Base-by-base conservation (phyloP, 2,797 vertebrate species). In the Dallia pectoralis region DNA sequence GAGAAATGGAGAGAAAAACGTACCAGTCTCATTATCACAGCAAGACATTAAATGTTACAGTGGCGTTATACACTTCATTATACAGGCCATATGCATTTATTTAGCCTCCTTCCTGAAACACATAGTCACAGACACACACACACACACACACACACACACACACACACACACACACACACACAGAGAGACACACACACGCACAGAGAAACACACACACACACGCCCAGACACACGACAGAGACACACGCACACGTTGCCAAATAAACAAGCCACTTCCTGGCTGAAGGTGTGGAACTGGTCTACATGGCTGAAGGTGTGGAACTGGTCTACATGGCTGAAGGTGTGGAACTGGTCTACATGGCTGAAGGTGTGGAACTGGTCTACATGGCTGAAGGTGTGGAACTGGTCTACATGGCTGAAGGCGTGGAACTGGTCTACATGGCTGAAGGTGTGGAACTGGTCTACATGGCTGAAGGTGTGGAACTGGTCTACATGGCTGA, bases 61-160 rank as follows among this genome's bases (percentile, higher is more conserved):
- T 93, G 91, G 91, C 89, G 92, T 91, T 93, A 93, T 91, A 91
- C 91, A 92, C 90, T 93, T 92, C 91, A 93, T 93, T 93, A n/a
- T n/a, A n/a, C n/a, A 91, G 90, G 89, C 88, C 92, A 91, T 91
- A 93, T 89, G 90, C 87, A 92, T 91, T 91, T 89, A 86, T 16
- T 29, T 6, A 14, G 25, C 59, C 59, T 18, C 18, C 15, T 30
- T 27, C 25, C 22, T 15, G 9, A 27, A 30, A 27, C 27, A 62
- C 59, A 25, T n/a, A n/a, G n/a, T n/a, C 22, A 25, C 59, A 61
- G 22, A 25, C 11, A 14, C 22, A 27, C 25, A 7, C 59, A 27
- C 59, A 62, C 22, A 14, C 27, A 14, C 14, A 15, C 59, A 25
- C 22, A 14, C 82, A 85, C 89, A 87, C 84, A 81, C 85, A 80